phyloP scores from a whole-genome alignment of 1,140 invertebrate species.

The Papilio aristodemus region DNA sequence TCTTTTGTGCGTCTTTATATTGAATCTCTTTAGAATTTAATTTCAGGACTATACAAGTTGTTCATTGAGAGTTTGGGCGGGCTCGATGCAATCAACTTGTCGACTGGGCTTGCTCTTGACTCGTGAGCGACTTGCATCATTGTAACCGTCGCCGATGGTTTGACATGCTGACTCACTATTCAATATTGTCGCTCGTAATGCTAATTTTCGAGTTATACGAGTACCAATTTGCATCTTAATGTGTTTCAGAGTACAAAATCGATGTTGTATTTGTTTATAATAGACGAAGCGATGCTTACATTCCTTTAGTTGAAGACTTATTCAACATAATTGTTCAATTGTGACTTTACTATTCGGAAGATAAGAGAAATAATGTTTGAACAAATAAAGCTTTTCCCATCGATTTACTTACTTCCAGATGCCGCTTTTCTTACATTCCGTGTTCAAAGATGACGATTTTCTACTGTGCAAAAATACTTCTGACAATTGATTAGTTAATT shows the following conservation, averaged over 20 bases:
- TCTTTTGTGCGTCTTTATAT: neutral
- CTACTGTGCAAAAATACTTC: too few species aligned
- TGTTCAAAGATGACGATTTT: too few species aligned
- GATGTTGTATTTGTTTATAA: conserved; percentile 59
- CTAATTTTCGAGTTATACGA: conserved; percentile 75
- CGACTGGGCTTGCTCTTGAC: conserved; percentile 47
- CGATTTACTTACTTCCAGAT: too few species aligned
- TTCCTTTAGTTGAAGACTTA: conserved; percentile 31
- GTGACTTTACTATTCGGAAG: neutral
- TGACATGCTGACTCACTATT: conserved; percentile 72
- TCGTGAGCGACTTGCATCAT: conserved; percentile 60
- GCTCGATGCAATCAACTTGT: conserved; percentile 66
- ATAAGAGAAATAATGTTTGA: too few species aligned
- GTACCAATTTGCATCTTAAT: conserved; percentile 78
- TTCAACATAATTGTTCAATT: neutral
- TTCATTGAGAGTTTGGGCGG: conserved; percentile 73
- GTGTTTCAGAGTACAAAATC: conserved; percentile 58
- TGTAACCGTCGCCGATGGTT: conserved; percentile 68
- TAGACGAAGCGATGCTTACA: conserved; percentile 35
- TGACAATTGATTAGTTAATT: too few species aligned
- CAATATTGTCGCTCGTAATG: conserved; percentile 76
- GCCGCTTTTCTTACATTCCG: too few species aligned
- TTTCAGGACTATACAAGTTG: conserved; percentile 72
- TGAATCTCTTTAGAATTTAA: conserved; percentile 63
- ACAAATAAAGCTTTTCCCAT: too few species aligned